These are phyloP conservation scores for Plagodis dolabraria DNA, from an alignment of 2,888 invertebrate genomes.

Conservation along the genomic window DNA sequence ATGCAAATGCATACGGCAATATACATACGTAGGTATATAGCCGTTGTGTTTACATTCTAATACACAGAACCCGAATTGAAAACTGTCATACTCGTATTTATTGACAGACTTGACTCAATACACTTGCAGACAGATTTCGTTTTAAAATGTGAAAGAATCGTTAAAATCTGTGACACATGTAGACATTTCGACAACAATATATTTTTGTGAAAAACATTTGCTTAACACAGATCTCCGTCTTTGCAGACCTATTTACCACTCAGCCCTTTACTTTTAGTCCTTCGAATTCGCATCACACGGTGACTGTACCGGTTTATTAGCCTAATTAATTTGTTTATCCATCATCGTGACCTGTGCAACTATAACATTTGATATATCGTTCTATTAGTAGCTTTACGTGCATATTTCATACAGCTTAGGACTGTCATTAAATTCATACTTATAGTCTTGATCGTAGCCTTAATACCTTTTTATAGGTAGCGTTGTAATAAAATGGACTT, in stretches of 20 bases:
- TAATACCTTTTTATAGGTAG: constrained; percentile 16
- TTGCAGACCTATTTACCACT: constrained; percentile 11
- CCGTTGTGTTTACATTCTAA: no score
- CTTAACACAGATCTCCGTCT: constrained; percentile 9
- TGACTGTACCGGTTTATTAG: constrained; percentile 45
- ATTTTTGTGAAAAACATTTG: constrained; percentile 7
- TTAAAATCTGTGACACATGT: no score
- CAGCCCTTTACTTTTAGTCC: constrained; percentile 63
- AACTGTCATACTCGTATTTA: no score
- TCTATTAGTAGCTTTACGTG: constrained; percentile 1
- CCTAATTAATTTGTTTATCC: constrained; percentile 51
- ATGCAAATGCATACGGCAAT: no score
- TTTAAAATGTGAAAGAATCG: no score
- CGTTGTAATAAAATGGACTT: constrained; percentile 17
- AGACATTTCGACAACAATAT: not conserved
- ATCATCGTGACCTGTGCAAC: constrained; percentile 18
- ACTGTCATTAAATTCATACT: constrained; percentile 5
- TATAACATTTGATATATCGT: constrained; percentile 3
- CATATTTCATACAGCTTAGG: constrained; percentile 5
- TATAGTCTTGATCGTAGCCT: constrained; percentile 2
- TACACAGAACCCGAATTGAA: no score
- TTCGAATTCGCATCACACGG: constrained; percentile 55
- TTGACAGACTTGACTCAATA: no score
- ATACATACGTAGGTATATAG: no score
- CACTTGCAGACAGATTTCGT: no score